Evolutionary conservation across 2,888 invertebrate species (phyloP), one percentile per base, ranked within the genome.

Genomic region (Xestia sexstrigata): DNA sequence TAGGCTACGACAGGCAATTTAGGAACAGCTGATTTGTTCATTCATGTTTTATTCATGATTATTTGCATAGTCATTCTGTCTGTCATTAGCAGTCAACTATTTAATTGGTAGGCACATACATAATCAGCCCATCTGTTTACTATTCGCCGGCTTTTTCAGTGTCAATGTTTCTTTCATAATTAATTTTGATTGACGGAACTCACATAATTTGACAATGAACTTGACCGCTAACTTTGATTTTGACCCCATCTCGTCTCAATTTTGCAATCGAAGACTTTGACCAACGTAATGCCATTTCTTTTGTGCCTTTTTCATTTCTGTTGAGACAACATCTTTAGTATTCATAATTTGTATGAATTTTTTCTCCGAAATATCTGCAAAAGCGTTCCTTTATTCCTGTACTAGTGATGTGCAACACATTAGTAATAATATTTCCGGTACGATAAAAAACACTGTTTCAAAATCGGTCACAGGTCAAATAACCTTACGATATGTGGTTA

Each of bases 11-110:
- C 79, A 73, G 70, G 79, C 81, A 78, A 72, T 85, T 80, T 75
- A 66, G 76, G 67, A 91, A 89, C 92, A 92, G 92, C 92, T 91
- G 92, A 91, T 91, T 87, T 78, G 81, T 82, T 86, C 87, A 88
- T 89, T 87, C 89, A 89, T 85, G 84, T 85, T 86, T 90, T 83
- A 88, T 90, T 88, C 81, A 89, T 80, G 65, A 76, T 81, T 80
- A 81, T 86, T 87, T 88, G 87, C 87, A 86, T 86, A 86, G 80
- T 88, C 87, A 87, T 83, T 87, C 82, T 69, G 78, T 88, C 81
- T 78, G 66, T 79, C 70, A 76, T 71, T 85, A 70, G 67, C 55
- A 74, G 47, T 42, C 58, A 67, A 65, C 67, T 82, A 82, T 79
- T 84, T 76, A 81, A 74, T 86, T 81, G 65, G 71, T 30, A 70